Evolutionary conservation across 2,797 vertebrate species (phyloP).

Genomic region (Hozukius guyotensis): DNA sequence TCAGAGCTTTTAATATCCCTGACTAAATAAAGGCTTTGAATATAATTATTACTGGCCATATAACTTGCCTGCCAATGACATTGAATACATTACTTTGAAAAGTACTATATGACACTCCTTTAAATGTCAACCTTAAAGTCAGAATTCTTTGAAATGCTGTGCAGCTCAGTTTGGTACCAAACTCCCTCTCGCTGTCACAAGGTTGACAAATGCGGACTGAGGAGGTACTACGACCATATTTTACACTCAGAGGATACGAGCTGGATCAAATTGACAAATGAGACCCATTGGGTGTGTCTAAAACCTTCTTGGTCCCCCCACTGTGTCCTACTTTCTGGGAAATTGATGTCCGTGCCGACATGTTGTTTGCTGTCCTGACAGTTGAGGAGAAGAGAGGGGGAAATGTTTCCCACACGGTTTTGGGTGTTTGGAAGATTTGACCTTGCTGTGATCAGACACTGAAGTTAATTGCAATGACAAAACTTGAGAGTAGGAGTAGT

Average conservation of each 20-base stretch:
- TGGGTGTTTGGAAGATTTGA: background rate
- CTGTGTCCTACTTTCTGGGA: conserved; percentile 37
- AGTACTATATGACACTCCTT: background rate
- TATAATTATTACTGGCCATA: background rate
- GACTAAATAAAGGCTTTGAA: background rate
- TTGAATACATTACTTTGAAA: background rate
- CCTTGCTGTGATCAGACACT: background rate
- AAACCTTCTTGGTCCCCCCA: background rate
- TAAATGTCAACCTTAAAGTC: background rate
- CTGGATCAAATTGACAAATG: conserved; percentile 28
- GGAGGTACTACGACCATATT: background rate
- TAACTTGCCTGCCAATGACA: too few species aligned
- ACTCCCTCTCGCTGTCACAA: background rate
- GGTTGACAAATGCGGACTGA: background rate
- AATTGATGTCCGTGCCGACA: background rate
- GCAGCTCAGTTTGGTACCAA: background rate
- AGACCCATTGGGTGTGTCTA: conserved; percentile 13
- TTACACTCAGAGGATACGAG: conserved; percentile 11
- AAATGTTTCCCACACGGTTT: background rate
- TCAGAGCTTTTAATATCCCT: background rate
- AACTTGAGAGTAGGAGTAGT: background rate
- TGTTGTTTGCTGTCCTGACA: conserved; percentile 28
- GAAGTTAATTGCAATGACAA: background rate
- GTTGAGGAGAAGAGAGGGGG: background rate
- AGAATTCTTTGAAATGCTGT: background rate